Base-by-base conservation (phyloP, 2,797 vertebrate species). In the Thalassophryne amazonica region DNA sequence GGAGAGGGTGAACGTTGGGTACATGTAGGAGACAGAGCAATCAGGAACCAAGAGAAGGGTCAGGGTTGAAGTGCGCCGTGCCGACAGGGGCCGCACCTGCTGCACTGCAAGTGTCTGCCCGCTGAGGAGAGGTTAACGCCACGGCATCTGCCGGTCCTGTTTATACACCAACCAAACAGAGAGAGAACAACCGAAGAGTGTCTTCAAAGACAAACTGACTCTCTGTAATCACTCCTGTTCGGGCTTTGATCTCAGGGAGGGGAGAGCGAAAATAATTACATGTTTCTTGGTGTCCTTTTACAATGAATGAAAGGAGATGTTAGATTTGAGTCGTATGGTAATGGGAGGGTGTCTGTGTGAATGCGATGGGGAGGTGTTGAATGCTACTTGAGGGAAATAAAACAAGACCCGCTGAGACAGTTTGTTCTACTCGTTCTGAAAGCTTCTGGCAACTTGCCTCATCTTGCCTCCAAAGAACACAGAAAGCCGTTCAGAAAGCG, bases 281-380 rank as follows among this genome's bases (percentile, higher is more conserved):
- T 18, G 52, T 85, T 88, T 82, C 76, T 76, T 20, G 3, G 69
- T 78, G 83, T 80, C 86, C 82, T 90, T 90, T 89, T 74, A 70
- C 69, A 84, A 82, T 81, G 79, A 90, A 84, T 84, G 82, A 85
- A 86, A 86, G 81, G 82, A 83, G 66, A 77, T 83, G 80, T 85
- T 73, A 76, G 85, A 78, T 87, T 89, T 72, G 86, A 88, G 91
- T 88, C 67, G 82, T 59, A 80, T 84, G 77, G 69, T 82, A 88
- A 88, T 88, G 76, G 81, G 81, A 69, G 76, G 77, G 70, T 83
- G 87, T 78, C 79, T 69, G 78, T 50, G 69, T 12, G 29, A 69
- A 75, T 88, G 87, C 90, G 89, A 93, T 90, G 87, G 85, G 86
- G 86, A 91, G 91, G 91, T 88, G 92, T 91, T 85, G 87, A 86